Evolutionary conservation across 2,888 invertebrate genomes (phyloP).

Genomic region (Serripes groenlandicus): DNA sequence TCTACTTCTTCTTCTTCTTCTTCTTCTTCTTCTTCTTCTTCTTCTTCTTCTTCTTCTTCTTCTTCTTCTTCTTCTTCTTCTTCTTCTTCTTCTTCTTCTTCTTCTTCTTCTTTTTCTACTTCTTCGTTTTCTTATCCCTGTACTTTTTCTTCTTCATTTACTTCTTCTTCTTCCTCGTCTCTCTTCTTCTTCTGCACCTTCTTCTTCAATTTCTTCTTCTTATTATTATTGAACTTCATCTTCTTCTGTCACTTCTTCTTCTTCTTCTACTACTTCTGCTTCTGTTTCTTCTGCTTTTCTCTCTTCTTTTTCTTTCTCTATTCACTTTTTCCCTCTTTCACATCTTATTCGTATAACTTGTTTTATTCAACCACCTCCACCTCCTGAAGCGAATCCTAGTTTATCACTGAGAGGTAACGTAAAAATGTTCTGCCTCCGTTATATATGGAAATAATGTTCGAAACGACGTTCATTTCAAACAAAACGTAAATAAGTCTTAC

Average conservation of each 20-base stretch:
- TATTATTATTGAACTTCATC: neutral
- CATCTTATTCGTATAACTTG: too few relatives aligned
- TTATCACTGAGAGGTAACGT: too few relatives aligned
- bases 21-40: constrained; percentile 1
- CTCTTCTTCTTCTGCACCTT: neutral
- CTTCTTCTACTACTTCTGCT: neutral
- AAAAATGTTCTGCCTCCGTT: too few relatives aligned
- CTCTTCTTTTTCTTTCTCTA: neutral
- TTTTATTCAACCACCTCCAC: too few relatives aligned
- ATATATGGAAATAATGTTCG: too few relatives aligned
- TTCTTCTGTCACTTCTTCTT: neutral
- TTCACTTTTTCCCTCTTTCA: too few relatives aligned
- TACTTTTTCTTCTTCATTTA: neutral
- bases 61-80: neutral
- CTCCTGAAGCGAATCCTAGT: too few relatives aligned
- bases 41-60: neutral
- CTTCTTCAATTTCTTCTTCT: neutral
- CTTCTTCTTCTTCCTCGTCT: neutral
- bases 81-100: neutral
- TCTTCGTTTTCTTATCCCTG: neutral
- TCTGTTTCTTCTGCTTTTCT: neutral
- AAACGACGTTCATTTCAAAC: too few relatives aligned
- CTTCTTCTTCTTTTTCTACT: neutral
- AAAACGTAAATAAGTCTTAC: too few relatives aligned
- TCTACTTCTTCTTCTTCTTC: neutral